Base-by-base conservation (phyloP, 2,113 vertebrate species). In the Xyliphius kryptos region DNA sequence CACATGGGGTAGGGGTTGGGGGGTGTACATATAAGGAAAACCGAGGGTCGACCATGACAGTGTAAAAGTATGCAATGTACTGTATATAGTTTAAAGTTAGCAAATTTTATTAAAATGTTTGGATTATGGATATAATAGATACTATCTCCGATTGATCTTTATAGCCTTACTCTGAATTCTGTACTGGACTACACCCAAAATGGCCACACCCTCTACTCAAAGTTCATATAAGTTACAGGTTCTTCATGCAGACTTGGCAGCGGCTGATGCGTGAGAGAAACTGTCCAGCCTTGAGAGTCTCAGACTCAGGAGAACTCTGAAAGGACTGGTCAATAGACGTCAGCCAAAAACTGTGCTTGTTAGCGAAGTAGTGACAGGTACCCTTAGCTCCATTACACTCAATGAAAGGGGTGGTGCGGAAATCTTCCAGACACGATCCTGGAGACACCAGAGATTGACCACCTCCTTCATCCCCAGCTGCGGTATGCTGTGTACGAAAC, bases 201-300 rank as follows among this genome's bases (percentile, higher is more conserved):
- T 40, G 36, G 26, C 20, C 21, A 46, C 5, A 11, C 47, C 47
- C 50, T 48, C 44, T 48, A n/a, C 20, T 67, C 55, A 62, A 50
- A 66, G 38, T 58, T 63, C 15, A 66, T 40, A 5, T 61, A 61
- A 16, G 41, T 93, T 87, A 97, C 77, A 99, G 78, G 84, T 98
- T 97, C 87, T 99, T 99, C 96, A 99, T 97, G 81, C 96, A 99
- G 73, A 99, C 96, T 83, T 99, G 96, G 77, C 96, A 99, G 69
- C 96, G 92, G 85, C 96, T 94, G 80, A 98, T 92, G 51, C 92
- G 93, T 0, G 91, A 90, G 76, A 91, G 88, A 66, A 94, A 91
- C 80, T 97, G 93, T 50, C 94, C 94, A 0, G 92, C 93, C 80
- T 99, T 99, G 41, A 98, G 90, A 0, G 95, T 99, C 75, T 97